These are phyloP conservation scores for Phorcus lineatus DNA, from an alignment of 2,888 invertebrate genomes.

Conservation along the genomic window DNA sequence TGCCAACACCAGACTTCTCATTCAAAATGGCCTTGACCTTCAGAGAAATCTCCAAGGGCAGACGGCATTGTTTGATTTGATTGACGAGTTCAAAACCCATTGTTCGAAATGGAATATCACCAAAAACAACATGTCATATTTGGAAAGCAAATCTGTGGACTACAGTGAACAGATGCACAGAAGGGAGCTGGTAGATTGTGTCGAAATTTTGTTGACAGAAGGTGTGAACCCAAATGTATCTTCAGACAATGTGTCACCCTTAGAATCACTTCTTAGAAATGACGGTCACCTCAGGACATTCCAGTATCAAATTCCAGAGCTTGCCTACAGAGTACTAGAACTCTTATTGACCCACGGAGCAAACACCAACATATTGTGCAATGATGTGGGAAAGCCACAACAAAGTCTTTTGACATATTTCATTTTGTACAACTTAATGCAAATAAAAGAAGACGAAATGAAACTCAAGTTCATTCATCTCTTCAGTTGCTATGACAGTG, in stretches of 20 bases:
- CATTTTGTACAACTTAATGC: background rate
- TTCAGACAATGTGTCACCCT: background rate
- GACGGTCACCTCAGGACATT: background rate
- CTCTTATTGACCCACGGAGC: conserved; percentile 17
- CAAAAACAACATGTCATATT: conserved; percentile 1
- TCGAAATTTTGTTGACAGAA: conserved; percentile 4
- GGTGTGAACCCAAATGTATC: conserved; percentile 18
- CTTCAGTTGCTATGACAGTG: conserved; percentile 25
- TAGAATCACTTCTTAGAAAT: conserved; percentile 19
- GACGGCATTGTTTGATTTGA: too few relatives aligned
- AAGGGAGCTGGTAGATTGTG: conserved; percentile 19
- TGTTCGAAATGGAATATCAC: too few relatives aligned
- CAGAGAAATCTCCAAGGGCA: background rate
- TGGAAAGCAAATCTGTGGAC: background rate
- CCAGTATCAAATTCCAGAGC: background rate
- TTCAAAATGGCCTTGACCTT: conserved; percentile 21
- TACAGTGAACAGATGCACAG: conserved; percentile 21
- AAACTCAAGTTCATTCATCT: conserved; percentile 25
- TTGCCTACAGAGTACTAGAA: conserved; percentile 23
- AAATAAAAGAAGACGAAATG: conserved; percentile 19
- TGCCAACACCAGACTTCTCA: conserved; percentile 26
- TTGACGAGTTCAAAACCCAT: too few relatives aligned
- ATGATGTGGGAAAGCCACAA: background rate
- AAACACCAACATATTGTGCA: background rate
- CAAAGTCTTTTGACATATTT: conserved; percentile 17